These are phyloP conservation scores for Heliconius hortense DNA, from an alignment of 2,888 invertebrate genomes.

Conservation along the genomic window DNA sequence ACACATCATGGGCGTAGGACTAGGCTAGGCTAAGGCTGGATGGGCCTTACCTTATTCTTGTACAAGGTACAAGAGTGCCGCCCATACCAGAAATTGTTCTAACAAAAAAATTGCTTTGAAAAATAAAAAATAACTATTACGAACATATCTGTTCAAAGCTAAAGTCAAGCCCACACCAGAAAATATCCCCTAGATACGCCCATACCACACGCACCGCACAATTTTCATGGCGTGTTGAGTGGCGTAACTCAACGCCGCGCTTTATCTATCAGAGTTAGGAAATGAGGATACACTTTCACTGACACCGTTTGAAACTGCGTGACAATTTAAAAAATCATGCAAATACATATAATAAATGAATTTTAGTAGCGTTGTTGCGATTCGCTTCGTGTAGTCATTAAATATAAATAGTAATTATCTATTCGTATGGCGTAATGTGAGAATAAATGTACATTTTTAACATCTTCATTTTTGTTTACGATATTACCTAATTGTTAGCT, in stretches of 20 bases:
- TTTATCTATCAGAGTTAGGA: neutral
- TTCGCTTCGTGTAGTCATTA: slow-evolving; percentile 7
- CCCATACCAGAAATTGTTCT: too few relatives aligned
- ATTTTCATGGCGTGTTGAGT: neutral
- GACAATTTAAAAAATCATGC: slow-evolving; percentile 2
- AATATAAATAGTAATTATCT: slow-evolving; percentile 6
- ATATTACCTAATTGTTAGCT: neutral
- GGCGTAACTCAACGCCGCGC: neutral
- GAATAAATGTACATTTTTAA: neutral
- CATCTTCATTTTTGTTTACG: neutral
- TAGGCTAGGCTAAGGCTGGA: too few relatives aligned
- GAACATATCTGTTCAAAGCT: too few relatives aligned
- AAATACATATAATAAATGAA: slow-evolving; percentile 8
- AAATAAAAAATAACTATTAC: too few relatives aligned
- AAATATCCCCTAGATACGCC: too few relatives aligned
- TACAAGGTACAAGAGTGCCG: too few relatives aligned
- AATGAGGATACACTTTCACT: neutral
- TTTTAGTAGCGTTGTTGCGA: slow-evolving; percentile 9
- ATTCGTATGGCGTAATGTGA: neutral
- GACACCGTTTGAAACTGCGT: neutral
- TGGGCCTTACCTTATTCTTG: too few relatives aligned
- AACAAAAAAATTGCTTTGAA: too few relatives aligned
- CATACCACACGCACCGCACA: too few relatives aligned
- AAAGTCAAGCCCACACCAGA: too few relatives aligned
- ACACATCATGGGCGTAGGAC: too few relatives aligned